phyloP scores from a whole-genome alignment of 2,888 invertebrate genomes.

The Ectobius pallidus region DNA sequence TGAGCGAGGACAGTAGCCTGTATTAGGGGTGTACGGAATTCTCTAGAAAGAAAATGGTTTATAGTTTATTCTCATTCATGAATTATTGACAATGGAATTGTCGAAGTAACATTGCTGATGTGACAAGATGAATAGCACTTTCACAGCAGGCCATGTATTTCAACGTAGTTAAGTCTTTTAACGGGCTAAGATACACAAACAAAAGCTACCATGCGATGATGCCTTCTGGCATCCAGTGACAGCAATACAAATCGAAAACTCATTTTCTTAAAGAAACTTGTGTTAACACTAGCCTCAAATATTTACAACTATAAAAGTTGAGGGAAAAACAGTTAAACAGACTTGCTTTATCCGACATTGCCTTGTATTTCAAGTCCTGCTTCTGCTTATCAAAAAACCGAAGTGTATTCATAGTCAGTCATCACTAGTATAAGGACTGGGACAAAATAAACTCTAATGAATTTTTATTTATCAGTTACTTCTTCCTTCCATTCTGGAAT shows the following conservation, averaged over 20 bases:
- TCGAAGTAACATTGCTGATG: too few species aligned
- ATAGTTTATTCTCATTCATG: too few species aligned
- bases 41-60: too few species aligned
- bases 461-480: too few species aligned
- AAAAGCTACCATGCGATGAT: slow-evolving; percentile 2
- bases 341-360: not conserved
- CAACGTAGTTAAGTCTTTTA: slow-evolving; percentile 34
- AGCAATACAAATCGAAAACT: slow-evolving; percentile 23
- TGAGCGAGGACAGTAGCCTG: too few species aligned
- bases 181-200: slow-evolving; percentile 20
- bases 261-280: slow-evolving; percentile 28
- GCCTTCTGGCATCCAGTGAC: slow-evolving; percentile 25
- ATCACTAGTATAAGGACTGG: too few species aligned
- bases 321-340: not conserved
- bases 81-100: too few species aligned
- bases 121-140: not conserved
- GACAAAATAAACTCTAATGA: too few species aligned
- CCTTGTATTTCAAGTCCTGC: not conserved
- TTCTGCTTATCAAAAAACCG: too few species aligned
- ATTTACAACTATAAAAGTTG: slow-evolving; percentile 24
- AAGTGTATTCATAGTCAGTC: too few species aligned
- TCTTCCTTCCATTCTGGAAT: too few species aligned
- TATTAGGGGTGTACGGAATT: too few species aligned
- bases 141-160: slow-evolving; percentile 28
- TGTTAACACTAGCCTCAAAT: slow-evolving; percentile 10